These are phyloP conservation scores for Zaprionus lachaisei DNA, from an alignment of 1,140 invertebrate genomes.

Conservation along the genomic window DNA sequence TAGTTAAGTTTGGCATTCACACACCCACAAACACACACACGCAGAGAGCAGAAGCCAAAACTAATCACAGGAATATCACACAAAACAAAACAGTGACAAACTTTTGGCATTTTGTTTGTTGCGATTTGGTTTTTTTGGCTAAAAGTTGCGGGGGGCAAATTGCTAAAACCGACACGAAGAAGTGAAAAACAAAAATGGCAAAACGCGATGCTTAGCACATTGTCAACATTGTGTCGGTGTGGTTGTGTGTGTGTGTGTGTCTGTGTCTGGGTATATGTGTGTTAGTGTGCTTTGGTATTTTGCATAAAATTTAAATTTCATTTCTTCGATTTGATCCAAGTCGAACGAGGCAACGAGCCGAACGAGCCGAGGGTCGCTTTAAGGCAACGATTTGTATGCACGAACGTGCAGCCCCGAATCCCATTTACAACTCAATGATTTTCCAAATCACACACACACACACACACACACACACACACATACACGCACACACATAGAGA, in stretches of 20 bases:
- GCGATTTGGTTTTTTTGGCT: constrained; percentile 16
- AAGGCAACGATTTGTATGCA: constrained; percentile 59
- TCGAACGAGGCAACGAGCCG: constrained; percentile 33
- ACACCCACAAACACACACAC: constrained; percentile 19
- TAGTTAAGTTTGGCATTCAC: constrained; percentile 24
- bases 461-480: constrained; percentile 9
- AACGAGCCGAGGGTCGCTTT: constrained; percentile 47
- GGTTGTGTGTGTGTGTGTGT: constrained; percentile 12
- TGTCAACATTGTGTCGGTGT: constrained; percentile 34
- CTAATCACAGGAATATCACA: constrained; percentile 38
- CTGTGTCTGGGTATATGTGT: neutral
- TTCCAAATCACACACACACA: constrained; percentile 47
- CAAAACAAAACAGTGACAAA: constrained; percentile 17
- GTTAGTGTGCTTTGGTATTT: constrained; percentile 27
- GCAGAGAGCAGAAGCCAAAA: constrained; percentile 29
- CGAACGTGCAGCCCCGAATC: constrained; percentile 50
- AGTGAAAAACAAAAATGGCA: constrained; percentile 15
- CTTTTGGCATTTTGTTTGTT: constrained; percentile 34
- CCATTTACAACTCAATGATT: constrained; percentile 63
- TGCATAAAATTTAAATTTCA: constrained; percentile 62
- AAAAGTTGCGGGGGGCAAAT: constrained; percentile 41
- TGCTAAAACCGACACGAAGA: constrained; percentile 23
- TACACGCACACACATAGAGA: neutral
- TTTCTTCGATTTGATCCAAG: constrained; percentile 55
- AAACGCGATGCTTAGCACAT: constrained; percentile 52